A percentile compares a stretch with the other conserved stretches of the same genome.
These are phyloP conservation scores for Chromis chromis DNA, from an alignment of 2,797 vertebrate genomes.

Conservation along the genomic window DNA sequence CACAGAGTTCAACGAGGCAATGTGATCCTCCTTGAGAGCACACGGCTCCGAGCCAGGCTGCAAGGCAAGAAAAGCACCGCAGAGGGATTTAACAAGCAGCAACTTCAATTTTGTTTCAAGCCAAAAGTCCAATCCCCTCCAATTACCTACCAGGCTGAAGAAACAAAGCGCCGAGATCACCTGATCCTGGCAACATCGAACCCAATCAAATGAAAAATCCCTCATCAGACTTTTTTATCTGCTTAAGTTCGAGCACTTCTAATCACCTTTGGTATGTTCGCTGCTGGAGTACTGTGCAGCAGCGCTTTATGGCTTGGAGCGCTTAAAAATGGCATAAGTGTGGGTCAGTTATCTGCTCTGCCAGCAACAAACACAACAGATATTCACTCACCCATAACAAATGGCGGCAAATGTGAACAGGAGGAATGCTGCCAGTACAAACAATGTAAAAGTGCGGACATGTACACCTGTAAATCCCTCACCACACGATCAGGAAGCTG, in stretches of 20 bases:
- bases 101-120: constrained; percentile 4
- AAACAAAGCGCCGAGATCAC: background rate
- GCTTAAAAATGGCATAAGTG: constrained; percentile 1
- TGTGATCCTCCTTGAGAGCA: constrained; percentile 39
- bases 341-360: background rate
- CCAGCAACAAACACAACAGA: constrained; percentile 19
- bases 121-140: constrained; percentile 33
- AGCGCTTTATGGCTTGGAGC: background rate
- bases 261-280: constrained; percentile 53
- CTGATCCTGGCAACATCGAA: constrained; percentile 40
- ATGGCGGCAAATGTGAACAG: constrained; percentile 48
- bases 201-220: constrained; percentile 19
- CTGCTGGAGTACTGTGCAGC: background rate
- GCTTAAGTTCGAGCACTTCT: constrained; percentile 32
- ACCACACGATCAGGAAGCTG: too few relatives aligned
- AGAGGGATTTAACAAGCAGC: constrained; percentile 28
- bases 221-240: constrained; percentile 38
- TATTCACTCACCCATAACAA: constrained; percentile 55
- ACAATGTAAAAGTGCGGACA: constrained; percentile 16
- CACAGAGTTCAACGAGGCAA: constrained; percentile 48
- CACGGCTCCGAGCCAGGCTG: constrained; percentile 16
- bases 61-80: background rate
- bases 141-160: constrained; percentile 12
- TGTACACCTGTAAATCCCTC: background rate
- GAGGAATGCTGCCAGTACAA: constrained; percentile 58